Evolutionary conservation across 2,797 vertebrate genomes (phyloP).

Genomic region (Lepilemur ruficaudatus): DNA sequence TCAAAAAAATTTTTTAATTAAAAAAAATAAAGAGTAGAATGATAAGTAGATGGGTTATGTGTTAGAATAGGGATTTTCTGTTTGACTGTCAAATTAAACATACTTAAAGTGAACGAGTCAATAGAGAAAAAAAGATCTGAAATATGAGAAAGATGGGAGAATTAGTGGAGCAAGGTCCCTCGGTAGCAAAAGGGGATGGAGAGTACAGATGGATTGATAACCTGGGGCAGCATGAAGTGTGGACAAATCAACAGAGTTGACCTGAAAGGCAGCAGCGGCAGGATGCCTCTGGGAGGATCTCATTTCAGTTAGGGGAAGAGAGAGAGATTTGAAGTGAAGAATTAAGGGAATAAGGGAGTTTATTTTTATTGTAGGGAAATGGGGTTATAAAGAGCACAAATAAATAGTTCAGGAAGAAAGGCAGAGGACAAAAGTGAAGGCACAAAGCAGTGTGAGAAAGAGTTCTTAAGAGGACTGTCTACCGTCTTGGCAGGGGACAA

Average conservation of each 20-base stretch:
- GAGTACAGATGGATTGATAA: not conserved
- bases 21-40: not conserved
- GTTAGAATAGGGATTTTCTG: not conserved
- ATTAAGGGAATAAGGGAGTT: not conserved
- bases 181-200: not conserved
- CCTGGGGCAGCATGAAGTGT: not conserved
- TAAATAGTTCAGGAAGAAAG: not conserved
- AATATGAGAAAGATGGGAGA: not conserved
- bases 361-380: not conserved
- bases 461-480: not conserved
- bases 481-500: not conserved
- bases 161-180: not conserved
- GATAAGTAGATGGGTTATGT: not conserved
- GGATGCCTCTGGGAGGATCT: not conserved
- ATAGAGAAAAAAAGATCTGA: not conserved
- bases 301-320: not conserved
- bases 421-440: not conserved
- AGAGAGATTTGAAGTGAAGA: not conserved
- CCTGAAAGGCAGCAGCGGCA: not conserved
- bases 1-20: no score
- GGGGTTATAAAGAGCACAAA: not conserved
- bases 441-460: not conserved
- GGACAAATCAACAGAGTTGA: not conserved
- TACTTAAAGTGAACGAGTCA: not conserved
- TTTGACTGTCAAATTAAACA: not conserved